Evolutionary conservation across 2,113 vertebrate species (phyloP).

Genomic region (Sander vitreus): DNA sequence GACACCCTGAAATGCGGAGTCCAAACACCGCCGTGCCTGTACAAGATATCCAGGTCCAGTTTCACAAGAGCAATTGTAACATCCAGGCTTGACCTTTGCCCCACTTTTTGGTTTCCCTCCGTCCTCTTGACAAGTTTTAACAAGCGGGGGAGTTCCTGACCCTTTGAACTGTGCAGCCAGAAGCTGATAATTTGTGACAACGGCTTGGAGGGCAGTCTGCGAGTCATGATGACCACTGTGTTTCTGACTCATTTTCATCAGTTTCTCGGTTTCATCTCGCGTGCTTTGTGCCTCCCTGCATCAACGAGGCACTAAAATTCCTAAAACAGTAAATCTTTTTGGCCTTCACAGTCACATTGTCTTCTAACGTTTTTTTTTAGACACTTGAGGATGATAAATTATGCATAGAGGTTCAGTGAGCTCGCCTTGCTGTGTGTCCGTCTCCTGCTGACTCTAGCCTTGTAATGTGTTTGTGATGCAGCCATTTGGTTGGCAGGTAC

Average conservation of each 20-base stretch:
- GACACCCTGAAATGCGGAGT: conserved; percentile 18
- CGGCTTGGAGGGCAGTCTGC: conserved; percentile 56
- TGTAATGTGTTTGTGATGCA: conserved; percentile 37
- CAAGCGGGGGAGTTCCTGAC: conserved; percentile 48
- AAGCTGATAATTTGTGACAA: conserved; percentile 69
- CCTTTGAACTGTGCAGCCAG: conserved; percentile 54
- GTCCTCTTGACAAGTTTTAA: conserved; percentile 59
- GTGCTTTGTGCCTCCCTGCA: not conserved
- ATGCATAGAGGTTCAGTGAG: not conserved
- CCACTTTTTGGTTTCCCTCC: conserved; percentile 40
- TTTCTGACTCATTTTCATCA: conserved; percentile 32
- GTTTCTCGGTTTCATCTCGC: conserved; percentile 14
- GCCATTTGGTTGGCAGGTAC: conserved; percentile 11
- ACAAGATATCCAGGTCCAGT: conserved; percentile 37
- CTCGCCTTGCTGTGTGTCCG: not conserved
- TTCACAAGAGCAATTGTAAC: conserved; percentile 67
- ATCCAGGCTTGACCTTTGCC: conserved; percentile 62
- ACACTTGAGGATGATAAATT: conserved; percentile 32
- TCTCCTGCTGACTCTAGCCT: conserved; percentile 21
- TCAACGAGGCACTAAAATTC: not conserved
- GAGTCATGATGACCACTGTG: conserved; percentile 32
- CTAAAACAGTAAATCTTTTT: conserved; percentile 15
- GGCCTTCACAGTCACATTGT: conserved; percentile 5
- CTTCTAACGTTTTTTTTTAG: conserved; percentile 27
- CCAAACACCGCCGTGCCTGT: conserved; percentile 5